These are phyloP conservation scores for Sarcophaga carnaria DNA, from an alignment of 2,888 invertebrate species.

Conservation along the genomic window DNA sequence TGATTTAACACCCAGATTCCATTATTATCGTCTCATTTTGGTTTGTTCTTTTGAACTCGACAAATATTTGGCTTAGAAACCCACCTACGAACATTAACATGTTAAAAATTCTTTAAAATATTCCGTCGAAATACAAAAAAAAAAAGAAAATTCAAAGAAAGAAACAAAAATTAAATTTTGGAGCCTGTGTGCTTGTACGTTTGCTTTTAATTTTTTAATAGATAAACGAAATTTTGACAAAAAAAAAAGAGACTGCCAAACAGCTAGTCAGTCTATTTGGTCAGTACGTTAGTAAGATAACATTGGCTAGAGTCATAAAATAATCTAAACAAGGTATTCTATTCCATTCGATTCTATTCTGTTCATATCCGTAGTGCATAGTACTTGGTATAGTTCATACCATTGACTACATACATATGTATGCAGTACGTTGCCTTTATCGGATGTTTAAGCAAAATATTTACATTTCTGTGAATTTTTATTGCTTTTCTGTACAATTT, in stretches of 20 bases:
- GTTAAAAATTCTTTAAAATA: conserved; percentile 36
- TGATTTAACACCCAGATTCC: conserved; percentile 57
- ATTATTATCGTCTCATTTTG: conserved; percentile 11
- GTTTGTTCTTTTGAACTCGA: conserved; percentile 30
- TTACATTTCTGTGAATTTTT: conserved; percentile 75
- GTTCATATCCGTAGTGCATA: background rate
- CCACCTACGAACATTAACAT: background rate
- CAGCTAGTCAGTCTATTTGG: background rate
- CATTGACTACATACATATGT: background rate
- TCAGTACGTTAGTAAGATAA: conserved; percentile 38
- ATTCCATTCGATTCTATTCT: background rate
- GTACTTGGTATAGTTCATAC: background rate
- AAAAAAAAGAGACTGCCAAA: background rate
- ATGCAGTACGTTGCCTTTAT: conserved; percentile 30
- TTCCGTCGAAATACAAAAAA: conserved; percentile 44
- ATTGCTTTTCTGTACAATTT: conserved; percentile 29
- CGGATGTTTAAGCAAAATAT: conserved; percentile 72
- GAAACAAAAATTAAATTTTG: background rate
- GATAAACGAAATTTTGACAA: conserved; percentile 33
- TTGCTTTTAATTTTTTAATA: background rate
- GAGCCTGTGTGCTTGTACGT: background rate
- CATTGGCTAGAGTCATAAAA: conserved; percentile 42
- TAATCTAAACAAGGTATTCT: background rate
- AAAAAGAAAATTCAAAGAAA: background rate
- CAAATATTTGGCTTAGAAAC: conserved; percentile 42